Base-by-base conservation (phyloP, 2,113 vertebrate genomes). In the Rallus limicola region DNA sequence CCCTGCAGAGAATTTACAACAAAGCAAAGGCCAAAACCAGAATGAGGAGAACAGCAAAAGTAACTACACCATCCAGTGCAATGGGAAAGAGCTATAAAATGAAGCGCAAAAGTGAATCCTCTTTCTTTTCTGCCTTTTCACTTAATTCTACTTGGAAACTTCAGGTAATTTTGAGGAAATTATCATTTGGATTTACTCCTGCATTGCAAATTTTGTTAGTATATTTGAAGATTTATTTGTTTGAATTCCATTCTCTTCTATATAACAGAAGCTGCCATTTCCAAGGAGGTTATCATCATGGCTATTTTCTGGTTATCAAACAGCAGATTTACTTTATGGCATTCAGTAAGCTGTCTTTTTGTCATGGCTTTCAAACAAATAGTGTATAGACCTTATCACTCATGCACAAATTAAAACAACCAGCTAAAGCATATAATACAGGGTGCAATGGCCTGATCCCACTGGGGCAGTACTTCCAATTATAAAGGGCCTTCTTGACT, bases 291-390 rank as follows among this genome's bases (percentile, higher is more conserved):
- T 91, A 85, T 88, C 92, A 71, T 85, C 60, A 68, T 38, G 17
- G 78, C 81, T 96, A 82, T 95, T 84, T 95, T 62, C 94, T 92
- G 85, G 60, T 92, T 97, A 94, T 94, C 85, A 82, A 65, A 90
- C 42, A 86, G 40, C 14, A 86, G 77, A 86, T 87, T 78, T 82
- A 70, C 42, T 77, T 89, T 71, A 56, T 62, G 80, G 34, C 13
- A 50, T 63, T 58, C 16, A 62, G 15, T 48, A 81, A 86, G 52
- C 36, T 71, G 24, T 67, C 42, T 19, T 77, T 89, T 89, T 46
- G 20, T 77, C 59, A 83, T 42, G 44, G 18, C 19, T 86, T 95
- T 86, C n/a, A 82, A 53, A 74, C 18, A 90, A 79, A 59, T 59
- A 48, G 19, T 69, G 20, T 42, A 42, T 53, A 40, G 2, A 28